Evolutionary conservation across 2,113 vertebrate genomes (phyloP).

Genomic region (Coracopsis vasa): DNA sequence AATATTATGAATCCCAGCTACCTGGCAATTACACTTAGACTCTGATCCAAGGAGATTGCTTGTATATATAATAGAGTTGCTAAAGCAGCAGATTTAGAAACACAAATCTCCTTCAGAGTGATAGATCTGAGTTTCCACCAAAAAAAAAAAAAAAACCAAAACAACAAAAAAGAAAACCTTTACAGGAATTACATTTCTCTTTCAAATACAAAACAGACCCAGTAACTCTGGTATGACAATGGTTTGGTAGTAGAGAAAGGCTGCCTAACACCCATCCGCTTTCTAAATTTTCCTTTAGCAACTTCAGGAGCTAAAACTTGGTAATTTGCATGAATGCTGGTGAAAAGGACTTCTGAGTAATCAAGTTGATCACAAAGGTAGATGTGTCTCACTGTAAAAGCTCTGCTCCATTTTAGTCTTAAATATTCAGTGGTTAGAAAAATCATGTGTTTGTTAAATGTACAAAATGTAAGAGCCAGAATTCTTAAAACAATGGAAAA

Average conservation of each 20-base stretch:
- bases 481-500: neutral
- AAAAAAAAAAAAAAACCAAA: neutral
- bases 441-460: neutral
- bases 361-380: neutral
- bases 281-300: neutral
- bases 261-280: neutral
- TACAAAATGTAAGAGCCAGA: neutral
- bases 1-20: neutral
- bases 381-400: neutral
- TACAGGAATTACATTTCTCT: neutral
- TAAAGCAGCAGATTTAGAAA: constrained; percentile 9
- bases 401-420: neutral
- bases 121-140: neutral
- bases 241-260: neutral
- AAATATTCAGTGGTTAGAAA: neutral
- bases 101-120: neutral
- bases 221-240: neutral
- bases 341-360: constrained; percentile 1
- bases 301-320: neutral
- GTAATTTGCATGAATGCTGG: neutral
- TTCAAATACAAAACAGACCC: neutral
- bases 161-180: neutral
- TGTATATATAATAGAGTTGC: neutral
- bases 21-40: neutral
- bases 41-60: neutral